These are phyloP conservation scores for Dermatemys mawii DNA, from an alignment of 2,113 vertebrate genomes.

Conservation along the genomic window DNA sequence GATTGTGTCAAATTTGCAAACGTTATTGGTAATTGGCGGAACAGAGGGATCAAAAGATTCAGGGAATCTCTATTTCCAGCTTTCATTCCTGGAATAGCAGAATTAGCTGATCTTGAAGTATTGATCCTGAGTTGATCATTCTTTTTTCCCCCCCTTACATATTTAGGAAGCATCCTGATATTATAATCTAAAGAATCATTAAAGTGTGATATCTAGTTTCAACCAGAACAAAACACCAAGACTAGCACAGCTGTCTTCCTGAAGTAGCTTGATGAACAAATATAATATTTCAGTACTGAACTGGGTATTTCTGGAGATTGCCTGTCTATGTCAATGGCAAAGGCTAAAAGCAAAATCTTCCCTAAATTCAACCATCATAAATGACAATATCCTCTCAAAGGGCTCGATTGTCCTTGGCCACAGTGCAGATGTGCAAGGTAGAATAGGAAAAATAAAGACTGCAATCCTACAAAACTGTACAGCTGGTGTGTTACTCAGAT, in stretches of 20 bases:
- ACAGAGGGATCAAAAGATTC: background rate
- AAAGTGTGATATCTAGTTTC: background rate
- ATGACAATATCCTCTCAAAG: background rate
- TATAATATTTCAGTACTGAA: background rate
- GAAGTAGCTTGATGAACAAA: background rate
- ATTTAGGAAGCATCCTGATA: background rate
- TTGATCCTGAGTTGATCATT: background rate
- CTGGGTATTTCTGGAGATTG: background rate
- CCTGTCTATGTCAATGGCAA: background rate
- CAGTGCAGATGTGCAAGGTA: background rate
- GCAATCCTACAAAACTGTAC: background rate
- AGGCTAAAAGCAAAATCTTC: background rate
- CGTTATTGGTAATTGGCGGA: rapidly evolving
- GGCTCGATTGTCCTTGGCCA: background rate
- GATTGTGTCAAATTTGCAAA: no score
- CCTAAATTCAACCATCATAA: background rate
- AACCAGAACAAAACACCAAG: background rate
- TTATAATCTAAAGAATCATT: no score
- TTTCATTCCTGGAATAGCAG: background rate
- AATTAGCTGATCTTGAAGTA: background rate
- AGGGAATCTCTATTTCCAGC: rapidly evolving
- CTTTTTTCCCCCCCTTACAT: background rate
- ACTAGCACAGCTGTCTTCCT: rapidly evolving
- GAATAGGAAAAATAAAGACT: background rate
- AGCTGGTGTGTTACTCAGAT: no score